Evolutionary conservation across 2,888 invertebrate species (phyloP), one percentile per base, ranked within the genome.

Genomic region (Stenodema calcarata): DNA sequence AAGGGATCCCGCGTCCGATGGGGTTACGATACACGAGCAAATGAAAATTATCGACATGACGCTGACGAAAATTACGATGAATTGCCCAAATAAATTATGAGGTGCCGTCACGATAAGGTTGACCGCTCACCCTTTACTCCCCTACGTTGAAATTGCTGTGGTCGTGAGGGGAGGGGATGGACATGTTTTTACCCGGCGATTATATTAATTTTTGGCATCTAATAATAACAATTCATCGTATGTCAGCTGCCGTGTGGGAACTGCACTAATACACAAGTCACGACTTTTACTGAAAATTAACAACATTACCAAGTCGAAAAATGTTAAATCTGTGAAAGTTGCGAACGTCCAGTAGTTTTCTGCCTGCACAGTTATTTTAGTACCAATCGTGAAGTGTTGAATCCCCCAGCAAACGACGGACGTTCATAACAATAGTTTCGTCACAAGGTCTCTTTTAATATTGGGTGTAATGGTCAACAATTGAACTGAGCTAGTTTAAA

Each of bases 31-130:
- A 62, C 62, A 50, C 50, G 62, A 23, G 62, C 62, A 62, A 62
- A 62, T 62, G 62, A 62, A 62, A 62, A 62, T 62, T 62, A 62
- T 62, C 62, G 62, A 62, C 62, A 62, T 62, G 62, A 62, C 62
- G 62, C 62, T 62, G 62, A 62, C 62, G 62, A 62, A 62, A 62
- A 62, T 62, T 62, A 62, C 62, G 62, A 62, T 62, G 62, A 62
- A 62, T 62, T 23, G 62, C 62, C 18, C 62, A 62, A 62, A 62
- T 62, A 62, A 62, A 62, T 62, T 62, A 62, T 62, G 62, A 62
- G 62, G 11, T 27, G 9, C 23, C 27, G 62, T 62, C 62, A 62
- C 62, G 62, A 62, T 62, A 62, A 62, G 62, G 62, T 62, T 62
- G 62, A 62, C 62, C 27, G 62, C 62, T 62, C 62, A 62, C 62